Percentiles rank a stretch among this genome's conserved stretches.
These are phyloP conservation scores for Henicopernis longicauda DNA, from an alignment of 2,113 vertebrate species.

Conservation along the genomic window DNA sequence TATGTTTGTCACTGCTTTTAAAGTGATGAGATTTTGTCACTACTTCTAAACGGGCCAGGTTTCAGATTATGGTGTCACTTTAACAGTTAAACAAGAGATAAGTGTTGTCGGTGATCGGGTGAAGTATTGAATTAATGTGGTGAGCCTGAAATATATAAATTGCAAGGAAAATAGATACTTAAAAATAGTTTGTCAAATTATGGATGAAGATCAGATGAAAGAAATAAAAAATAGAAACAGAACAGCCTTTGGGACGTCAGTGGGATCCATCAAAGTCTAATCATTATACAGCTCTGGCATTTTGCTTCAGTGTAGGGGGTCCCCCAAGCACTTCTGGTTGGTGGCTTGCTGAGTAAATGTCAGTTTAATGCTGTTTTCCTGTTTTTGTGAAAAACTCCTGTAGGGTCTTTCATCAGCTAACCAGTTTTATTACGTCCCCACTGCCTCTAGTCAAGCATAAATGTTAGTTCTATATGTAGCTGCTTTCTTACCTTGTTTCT, in stretches of 20 bases:
- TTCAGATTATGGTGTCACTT: neutral
- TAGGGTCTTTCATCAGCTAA: conserved; percentile 42
- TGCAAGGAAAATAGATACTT: conserved; percentile 41
- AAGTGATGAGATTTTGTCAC: neutral
- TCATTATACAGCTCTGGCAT: conserved; percentile 60
- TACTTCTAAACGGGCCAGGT: accelerated
- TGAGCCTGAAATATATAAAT: conserved; percentile 15
- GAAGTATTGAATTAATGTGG: neutral
- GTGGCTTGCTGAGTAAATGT: conserved; percentile 70
- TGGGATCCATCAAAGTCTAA: conserved; percentile 53
- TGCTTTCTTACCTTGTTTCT: conserved; percentile 11
- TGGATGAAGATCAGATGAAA: conserved; percentile 46
- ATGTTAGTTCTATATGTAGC: conserved; percentile 44
- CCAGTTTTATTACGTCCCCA: neutral
- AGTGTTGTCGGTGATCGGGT: neutral
- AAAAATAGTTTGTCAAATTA: conserved; percentile 46
- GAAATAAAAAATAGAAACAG: conserved; percentile 49
- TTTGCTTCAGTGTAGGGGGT: conserved; percentile 47
- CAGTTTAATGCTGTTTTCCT: conserved; percentile 61
- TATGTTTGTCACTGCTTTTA: neutral
- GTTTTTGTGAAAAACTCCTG: conserved; percentile 50
- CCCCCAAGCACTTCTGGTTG: conserved; percentile 47
- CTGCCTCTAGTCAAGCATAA: conserved; percentile 32
- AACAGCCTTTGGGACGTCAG: conserved; percentile 47
- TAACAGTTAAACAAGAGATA: neutral